Base-by-base conservation (phyloP, 1,140 invertebrate genomes). In the Heliothis virescens region DNA sequence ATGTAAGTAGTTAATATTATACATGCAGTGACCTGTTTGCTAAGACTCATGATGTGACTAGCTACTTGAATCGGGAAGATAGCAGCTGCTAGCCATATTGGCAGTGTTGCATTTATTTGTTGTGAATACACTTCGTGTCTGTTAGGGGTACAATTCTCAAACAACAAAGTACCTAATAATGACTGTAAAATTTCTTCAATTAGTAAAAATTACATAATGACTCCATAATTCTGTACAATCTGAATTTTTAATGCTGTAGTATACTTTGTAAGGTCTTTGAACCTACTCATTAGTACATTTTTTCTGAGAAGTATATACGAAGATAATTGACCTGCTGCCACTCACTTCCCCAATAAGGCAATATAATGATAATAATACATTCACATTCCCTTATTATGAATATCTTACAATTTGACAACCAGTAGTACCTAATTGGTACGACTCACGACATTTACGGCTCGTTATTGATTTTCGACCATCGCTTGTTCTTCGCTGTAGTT, bases 11-110 rank as follows among this genome's bases (percentile, higher is more conserved):
- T 72, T 55, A 53, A 72, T 41, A 69, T 52, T 52, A 57, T 72
- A 55, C 52, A 57, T 72, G 16, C 52, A 18, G 29, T 57, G 69
- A 72, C 69, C 69, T 72, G 69, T 72, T 55, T 72, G 55, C 52
- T 34, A 72, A 57, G 69, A 72, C 26, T 69, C 18, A 21, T 69
- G n/a, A 50, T 15, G 16, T 67, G 16, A 21, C 18, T 47, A 65
- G 7, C 29, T 47, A 50, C 63, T 67, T 47, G 63, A 50, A 18
- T 41, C 52, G 13, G 12, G 50, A 21, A 52, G 65, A 34, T 55
- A 72, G 18, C 69, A 72, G 69, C 52, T 72, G 69, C 3, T 57
- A 41, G 26, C 52, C 26, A 55, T 72, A 72, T 41, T 57, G 48
- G 15, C 12, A 15, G 2, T 52, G 26, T 16, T 67, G 21, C 15